Evolutionary conservation across 2,113 vertebrate genomes (phyloP), one percentile per base, ranked within the genome.

Genomic region (Lasiurus cinereus): DNA sequence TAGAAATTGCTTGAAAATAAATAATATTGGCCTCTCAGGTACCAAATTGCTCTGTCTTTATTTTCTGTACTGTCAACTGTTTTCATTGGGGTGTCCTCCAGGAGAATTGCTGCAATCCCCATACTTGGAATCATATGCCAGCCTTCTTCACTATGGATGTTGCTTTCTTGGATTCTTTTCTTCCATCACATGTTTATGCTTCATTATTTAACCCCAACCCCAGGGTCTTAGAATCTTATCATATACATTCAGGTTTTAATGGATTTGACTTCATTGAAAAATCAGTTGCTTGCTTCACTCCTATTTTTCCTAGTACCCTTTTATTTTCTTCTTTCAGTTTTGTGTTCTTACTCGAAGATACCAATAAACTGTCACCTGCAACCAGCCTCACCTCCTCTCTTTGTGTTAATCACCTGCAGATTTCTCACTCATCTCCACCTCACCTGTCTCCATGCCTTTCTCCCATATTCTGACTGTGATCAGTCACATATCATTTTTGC

Each of bases 121-220:
- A 6, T 76, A 64, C 14, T 73, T 78, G 62, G 21, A 3, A 78
- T 83, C 66, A 62, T 36, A 80, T 87, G 8, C 50, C 36, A 83
- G 56, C 18, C 54, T 83, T 96, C 33, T n/a, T 74, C 67, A 70
- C 77, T 80, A 12, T 56, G 31, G 13, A 46, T 88, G 56, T 94
- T 86, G 50, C 54, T 92, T 95, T 92, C 77, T 93, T 88, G 56
- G 18, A 64, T 69, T 93, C 54, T 85, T 36, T 90, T 50, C 52
- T 83, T 76, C 79, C 48, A 50, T 94, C 24, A 78, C 29, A 83
- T 95, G 90, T 83, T 90, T 88, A 78, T 87, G 70, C 70, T 83
- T 79, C 8, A 78, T 73, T 90, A 62, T 64, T 74, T 59, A 95
- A 83, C 13, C 64, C 67, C 29, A 90, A 31, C 36, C 67, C 50